Conservation (phyloP, 2,113 vertebrate species). For the Lucifuga dentata region DNA sequence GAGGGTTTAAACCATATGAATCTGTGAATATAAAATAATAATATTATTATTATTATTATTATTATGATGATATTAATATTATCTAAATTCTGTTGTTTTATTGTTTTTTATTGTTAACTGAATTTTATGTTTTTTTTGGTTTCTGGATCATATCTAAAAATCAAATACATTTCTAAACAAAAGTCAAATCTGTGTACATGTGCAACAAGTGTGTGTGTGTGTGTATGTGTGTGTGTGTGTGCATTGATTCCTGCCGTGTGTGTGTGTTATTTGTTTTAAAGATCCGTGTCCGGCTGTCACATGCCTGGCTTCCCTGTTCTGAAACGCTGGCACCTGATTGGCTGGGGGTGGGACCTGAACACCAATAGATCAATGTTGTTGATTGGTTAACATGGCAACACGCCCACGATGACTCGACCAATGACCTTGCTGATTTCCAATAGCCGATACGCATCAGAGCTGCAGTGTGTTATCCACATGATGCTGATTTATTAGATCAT, state of each 20-base stretch:
- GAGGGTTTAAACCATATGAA: not conserved
- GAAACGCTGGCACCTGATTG: constrained; percentile 22
- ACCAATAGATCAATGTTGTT: constrained; percentile 53
- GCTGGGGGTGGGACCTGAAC: not conserved
- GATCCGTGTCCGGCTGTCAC: constrained; percentile 1
- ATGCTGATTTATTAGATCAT: no score
- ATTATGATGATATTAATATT: not conserved
- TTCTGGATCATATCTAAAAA: no score
- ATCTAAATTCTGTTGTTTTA: not conserved
- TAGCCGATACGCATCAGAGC: constrained; percentile 5
- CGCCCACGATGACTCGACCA: constrained; percentile 22
- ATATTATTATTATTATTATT: no score
- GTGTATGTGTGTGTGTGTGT: constrained; percentile 29
- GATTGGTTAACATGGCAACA: constrained; percentile 50
- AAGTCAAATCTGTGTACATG: no score
- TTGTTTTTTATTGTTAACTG: not conserved
- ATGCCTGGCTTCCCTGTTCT: not conserved
- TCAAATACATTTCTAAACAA: no score
- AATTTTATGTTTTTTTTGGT: no score
- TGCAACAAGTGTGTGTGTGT: constrained; percentile 22
- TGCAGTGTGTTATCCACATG: no score
- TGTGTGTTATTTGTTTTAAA: not conserved
- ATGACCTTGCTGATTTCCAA: constrained; percentile 50
- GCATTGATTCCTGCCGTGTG: constrained; percentile 34
- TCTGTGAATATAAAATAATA: constrained; percentile 3